phyloP scores from a whole-genome alignment of 2,113 vertebrate species.

The Barnardius zonarius region DNA sequence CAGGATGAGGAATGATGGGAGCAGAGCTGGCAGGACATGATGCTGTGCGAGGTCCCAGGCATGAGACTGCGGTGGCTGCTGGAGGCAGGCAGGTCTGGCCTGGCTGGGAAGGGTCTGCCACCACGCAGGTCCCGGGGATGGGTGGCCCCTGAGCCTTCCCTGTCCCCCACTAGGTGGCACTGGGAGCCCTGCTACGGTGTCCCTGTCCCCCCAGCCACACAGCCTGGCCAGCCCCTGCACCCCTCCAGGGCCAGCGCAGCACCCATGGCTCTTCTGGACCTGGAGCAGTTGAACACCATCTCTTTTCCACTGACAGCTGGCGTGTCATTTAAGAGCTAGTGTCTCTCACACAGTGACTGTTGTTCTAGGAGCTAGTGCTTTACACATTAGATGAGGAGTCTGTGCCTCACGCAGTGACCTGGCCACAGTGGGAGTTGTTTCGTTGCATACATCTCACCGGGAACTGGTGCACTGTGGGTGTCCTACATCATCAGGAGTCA shows the following conservation, averaged over 20 bases:
- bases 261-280: not conserved
- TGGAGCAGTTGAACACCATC: not conserved
- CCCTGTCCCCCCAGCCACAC: not conserved
- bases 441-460: not conserved
- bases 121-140: not conserved
- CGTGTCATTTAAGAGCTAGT: rapidly evolving
- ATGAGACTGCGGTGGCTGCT: not conserved
- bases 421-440: not conserved
- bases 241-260: not conserved
- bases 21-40: not conserved
- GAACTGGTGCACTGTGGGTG: not conserved
- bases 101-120: not conserved
- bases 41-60: not conserved
- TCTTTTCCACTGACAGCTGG: not conserved
- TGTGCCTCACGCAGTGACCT: not conserved
- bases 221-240: not conserved
- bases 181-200: constrained; percentile 30
- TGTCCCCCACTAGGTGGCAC: constrained; percentile 60
- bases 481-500: not conserved
- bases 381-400: not conserved
- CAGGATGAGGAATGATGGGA: not conserved
- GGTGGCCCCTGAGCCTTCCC: not conserved
- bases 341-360: not conserved
- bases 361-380: not conserved
- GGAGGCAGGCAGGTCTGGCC: not conserved